Conservation (phyloP, 2,797 vertebrate species). For the Bradypus variegatus region DNA sequence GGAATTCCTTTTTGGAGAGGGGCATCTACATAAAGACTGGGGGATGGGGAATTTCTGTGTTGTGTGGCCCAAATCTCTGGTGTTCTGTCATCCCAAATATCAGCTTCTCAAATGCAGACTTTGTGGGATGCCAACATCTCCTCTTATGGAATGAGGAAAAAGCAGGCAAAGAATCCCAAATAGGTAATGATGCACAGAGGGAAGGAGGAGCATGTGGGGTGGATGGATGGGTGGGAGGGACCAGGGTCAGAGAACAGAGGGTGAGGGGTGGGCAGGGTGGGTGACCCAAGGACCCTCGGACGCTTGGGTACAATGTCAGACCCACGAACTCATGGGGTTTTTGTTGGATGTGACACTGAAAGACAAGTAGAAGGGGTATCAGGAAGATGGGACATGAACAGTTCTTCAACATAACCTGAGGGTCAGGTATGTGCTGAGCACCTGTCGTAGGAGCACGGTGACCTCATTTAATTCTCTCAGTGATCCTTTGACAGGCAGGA, state of each 20-base stretch:
- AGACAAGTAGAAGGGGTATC: rapidly evolving
- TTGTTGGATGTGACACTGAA: not conserved
- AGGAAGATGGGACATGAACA: rapidly evolving
- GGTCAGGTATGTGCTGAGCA: not conserved
- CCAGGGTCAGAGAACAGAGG: not conserved
- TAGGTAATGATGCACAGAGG: not conserved
- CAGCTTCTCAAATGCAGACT: not conserved
- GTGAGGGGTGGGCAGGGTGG: not conserved
- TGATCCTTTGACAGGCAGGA: no score
- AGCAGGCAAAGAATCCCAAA: not conserved
- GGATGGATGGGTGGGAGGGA: not conserved
- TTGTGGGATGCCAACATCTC: not conserved
- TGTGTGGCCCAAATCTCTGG: not conserved
- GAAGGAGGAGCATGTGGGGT: not conserved
- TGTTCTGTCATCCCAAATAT: not conserved
- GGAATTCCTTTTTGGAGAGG: not conserved
- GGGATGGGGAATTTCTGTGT: not conserved
- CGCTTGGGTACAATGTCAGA: no score
- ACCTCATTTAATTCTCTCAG: no score
- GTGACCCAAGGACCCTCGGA: not conserved
- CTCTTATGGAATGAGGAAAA: not conserved
- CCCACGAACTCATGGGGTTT: not conserved
- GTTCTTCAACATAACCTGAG: rapidly evolving
- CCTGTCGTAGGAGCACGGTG: rapidly evolving
- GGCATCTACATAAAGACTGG: not conserved